Percentiles rank a stretch among this genome's conserved stretches.
Evolutionary conservation across 2,797 vertebrate genomes (phyloP).

Genomic region (Nyctibius grandis): DNA sequence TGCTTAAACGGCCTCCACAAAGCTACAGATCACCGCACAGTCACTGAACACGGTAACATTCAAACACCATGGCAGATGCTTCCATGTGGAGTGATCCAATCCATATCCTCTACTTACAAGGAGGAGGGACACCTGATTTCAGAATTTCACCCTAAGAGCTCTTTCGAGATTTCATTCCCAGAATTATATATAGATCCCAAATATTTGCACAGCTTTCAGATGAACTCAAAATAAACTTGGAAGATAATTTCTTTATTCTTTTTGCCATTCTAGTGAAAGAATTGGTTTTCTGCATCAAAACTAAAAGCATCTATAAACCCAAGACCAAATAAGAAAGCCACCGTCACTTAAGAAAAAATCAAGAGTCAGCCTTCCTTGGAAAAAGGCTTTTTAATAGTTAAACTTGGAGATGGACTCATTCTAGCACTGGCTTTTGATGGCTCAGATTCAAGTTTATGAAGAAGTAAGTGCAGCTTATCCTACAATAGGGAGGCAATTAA

Average conservation of each 20-base stretch:
- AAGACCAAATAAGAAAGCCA: background rate
- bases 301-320: background rate
- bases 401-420: background rate
- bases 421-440: background rate
- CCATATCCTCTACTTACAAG: background rate
- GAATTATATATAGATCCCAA: background rate
- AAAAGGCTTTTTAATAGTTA: background rate
- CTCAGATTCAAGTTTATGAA: background rate
- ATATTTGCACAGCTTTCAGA: background rate
- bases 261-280: background rate
- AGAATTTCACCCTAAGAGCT: background rate
- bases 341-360: background rate
- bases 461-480: background rate
- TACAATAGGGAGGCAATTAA: background rate
- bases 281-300: background rate
- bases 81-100: background rate
- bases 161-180: background rate
- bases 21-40: background rate
- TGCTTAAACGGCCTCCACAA: background rate
- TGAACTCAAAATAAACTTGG: background rate
- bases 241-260: background rate
- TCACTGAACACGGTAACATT: background rate
- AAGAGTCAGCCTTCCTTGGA: background rate
- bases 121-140: background rate
- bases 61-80: background rate